A percentile compares a stretch with the other conserved stretches of the same genome.
phyloP scores from a whole-genome alignment of 2,113 vertebrate species.

The Holacanthus passer region DNA sequence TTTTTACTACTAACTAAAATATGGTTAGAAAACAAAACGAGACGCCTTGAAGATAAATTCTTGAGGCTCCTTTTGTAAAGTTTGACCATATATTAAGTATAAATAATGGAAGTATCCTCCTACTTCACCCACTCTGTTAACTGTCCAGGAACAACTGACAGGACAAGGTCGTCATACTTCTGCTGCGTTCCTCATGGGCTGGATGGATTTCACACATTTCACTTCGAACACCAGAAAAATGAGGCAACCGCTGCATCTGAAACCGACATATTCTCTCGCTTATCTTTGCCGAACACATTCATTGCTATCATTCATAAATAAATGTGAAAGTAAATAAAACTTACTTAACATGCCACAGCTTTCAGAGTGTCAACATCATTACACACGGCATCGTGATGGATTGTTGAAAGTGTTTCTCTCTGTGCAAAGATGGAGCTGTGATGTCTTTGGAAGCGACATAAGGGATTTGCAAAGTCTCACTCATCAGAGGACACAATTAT shows the following conservation, averaged over 20 bases:
- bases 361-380: slow-evolving; percentile 1
- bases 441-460: background rate
- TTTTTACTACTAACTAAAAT: background rate
- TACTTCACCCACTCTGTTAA: background rate
- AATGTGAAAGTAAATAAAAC: background rate
- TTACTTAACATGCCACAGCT: no score
- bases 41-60: background rate
- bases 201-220: slow-evolving; percentile 14
- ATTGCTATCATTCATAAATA: slow-evolving; percentile 3
- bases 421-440: background rate
- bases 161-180: background rate
- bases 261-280: background rate
- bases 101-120: background rate
- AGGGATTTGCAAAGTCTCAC: slow-evolving; percentile 29
- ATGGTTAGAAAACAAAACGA: background rate
- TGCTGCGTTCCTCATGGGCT: background rate
- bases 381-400: background rate
- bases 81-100: background rate
- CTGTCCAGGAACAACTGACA: background rate
- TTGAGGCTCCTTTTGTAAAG: background rate
- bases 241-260: background rate
- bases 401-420: slow-evolving; percentile 1
- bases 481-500: slow-evolving; percentile 35
- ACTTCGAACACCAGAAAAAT: background rate
- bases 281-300: background rate